Conservation (phyloP, 2,888 invertebrate genomes). For the Heliconius ismenius region DNA sequence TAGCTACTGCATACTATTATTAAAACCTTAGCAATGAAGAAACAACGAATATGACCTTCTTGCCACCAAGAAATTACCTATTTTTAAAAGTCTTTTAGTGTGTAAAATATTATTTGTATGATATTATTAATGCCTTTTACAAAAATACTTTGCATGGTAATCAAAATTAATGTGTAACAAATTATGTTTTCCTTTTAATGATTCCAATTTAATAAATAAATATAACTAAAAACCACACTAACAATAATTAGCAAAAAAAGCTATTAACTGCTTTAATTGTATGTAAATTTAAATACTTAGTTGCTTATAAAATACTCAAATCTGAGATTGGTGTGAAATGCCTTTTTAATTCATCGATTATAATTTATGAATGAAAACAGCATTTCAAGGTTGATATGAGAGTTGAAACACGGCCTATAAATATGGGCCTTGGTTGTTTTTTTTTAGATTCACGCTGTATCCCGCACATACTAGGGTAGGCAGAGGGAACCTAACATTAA, state of each 20-base stretch:
- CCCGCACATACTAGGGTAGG: no score
- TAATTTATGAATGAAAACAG: no score
- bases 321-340: no score
- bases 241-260: neutral
- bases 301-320: no score
- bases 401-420: no score
- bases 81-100: neutral
- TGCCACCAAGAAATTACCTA: constrained; percentile 24
- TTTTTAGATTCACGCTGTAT: no score
- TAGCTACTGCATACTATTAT: neutral
- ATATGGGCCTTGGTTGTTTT: no score
- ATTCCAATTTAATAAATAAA: neutral
- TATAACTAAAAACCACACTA: neutral
- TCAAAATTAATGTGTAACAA: neutral
- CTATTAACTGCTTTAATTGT: neutral
- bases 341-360: no score
- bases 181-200: neutral
- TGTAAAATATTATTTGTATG: neutral
- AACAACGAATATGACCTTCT: constrained; percentile 43
- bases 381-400: no score
- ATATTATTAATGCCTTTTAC: neutral
- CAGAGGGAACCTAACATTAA: no score
- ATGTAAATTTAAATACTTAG: no score
- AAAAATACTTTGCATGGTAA: neutral
- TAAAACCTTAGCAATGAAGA: neutral